A percentile compares a stretch with the other conserved stretches of the same genome.
phyloP scores from a whole-genome alignment of 2,888 invertebrate species.

The Noctua fimbriata region DNA sequence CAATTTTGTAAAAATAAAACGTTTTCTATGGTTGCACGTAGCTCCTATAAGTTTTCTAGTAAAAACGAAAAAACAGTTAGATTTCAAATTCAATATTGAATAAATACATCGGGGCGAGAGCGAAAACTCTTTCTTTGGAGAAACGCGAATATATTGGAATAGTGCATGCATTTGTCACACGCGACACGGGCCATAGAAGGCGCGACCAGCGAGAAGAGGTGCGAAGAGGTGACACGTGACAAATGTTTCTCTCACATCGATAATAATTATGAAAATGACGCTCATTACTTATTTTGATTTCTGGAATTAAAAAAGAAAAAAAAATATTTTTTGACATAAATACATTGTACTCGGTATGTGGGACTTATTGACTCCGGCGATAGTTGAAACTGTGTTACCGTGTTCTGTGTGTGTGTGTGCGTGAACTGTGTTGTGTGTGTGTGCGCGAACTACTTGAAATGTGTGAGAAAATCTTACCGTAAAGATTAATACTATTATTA shows the following conservation, averaged over 20 bases:
- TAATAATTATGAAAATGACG: background rate
- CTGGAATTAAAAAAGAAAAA: no score
- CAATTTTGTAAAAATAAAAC: background rate
- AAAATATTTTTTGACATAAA: no score
- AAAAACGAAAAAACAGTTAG: constrained; percentile 29
- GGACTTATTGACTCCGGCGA: no score
- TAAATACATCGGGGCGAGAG: constrained; percentile 35
- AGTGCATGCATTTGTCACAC: constrained; percentile 66
- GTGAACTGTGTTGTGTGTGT: no score
- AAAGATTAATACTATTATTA: no score
- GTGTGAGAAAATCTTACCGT: no score
- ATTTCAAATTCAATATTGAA: constrained; percentile 56
- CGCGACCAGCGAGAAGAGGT: background rate
- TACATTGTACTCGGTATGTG: no score
- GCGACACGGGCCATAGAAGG: constrained; percentile 37
- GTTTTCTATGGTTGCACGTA: background rate
- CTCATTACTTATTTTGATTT: background rate
- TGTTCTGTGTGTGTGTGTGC: no score
- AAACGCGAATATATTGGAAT: constrained; percentile 60
- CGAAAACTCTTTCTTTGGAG: constrained; percentile 54
- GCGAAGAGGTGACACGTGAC: background rate
- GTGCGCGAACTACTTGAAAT: no score
- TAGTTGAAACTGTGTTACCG: no score
- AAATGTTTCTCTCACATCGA: background rate
- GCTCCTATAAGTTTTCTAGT: constrained; percentile 17